phyloP scores from a whole-genome alignment of 2,888 invertebrate species.

The Drosophila aldrichi region DNA sequence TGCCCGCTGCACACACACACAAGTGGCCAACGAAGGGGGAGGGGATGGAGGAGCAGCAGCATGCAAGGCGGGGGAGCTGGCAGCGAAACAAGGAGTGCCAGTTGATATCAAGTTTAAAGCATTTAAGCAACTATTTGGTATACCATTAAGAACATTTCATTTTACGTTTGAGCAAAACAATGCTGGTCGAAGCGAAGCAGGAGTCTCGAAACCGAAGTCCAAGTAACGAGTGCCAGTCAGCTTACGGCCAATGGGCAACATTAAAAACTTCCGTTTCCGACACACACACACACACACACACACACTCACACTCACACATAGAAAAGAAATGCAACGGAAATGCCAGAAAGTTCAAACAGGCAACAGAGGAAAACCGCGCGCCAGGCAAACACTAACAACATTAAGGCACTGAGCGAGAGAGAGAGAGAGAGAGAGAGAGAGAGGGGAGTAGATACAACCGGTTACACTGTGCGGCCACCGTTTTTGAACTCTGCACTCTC shows the following conservation, averaged over 20 bases:
- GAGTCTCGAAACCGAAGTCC: slow-evolving; percentile 16
- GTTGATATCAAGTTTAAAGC: slow-evolving; percentile 41
- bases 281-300: slow-evolving; percentile 27
- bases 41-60: background rate
- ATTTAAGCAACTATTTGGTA: slow-evolving; percentile 46
- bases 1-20: slow-evolving; percentile 31
- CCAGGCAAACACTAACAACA: slow-evolving; percentile 75
- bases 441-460: slow-evolving; percentile 4
- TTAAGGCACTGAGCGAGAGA: slow-evolving; percentile 47
- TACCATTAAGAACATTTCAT: slow-evolving; percentile 62
- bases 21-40: background rate
- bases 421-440: slow-evolving; percentile 14
- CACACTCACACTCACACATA: slow-evolving; percentile 27
- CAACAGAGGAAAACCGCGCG: slow-evolving; percentile 57
- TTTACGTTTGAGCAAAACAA: slow-evolving; percentile 63
- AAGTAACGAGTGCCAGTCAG: slow-evolving; percentile 38
- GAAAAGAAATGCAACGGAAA: slow-evolving; percentile 78
- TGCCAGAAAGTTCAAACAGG: slow-evolving; percentile 78
- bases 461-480: background rate
- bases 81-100: slow-evolving; percentile 14
- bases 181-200: slow-evolving; percentile 31
- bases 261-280: slow-evolving; percentile 81
- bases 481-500: slow-evolving; percentile 61
- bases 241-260: slow-evolving; percentile 67
- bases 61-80: background rate